Evolutionary conservation across 2,113 vertebrate species (phyloP), one percentile per base, ranked within the genome.

Genomic region (Aspiorhynchus laticeps): DNA sequence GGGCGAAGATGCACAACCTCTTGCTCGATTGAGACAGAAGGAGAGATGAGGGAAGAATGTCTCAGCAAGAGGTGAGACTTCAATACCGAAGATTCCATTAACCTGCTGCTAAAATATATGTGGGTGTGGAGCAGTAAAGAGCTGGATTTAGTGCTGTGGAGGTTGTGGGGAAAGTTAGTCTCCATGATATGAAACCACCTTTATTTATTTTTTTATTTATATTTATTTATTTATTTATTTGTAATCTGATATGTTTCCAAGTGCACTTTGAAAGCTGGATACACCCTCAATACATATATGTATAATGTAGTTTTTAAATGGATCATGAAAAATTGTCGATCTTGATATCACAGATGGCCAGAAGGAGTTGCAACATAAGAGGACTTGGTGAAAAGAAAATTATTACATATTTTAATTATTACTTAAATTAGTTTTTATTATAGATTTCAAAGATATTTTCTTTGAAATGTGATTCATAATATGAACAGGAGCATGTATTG

Each of bases 1-100:
- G 85, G 77, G 83, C 88, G 82, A 87, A 87, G 88, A 87, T 81
- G 61, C 88, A 89, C 78, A 85, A 85, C 88, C 88, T 89, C 88
- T 73, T 85, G 79, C 85, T 82, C 83, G 74, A 12, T 63, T 9
- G 43, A 87, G 88, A 89, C 86, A 83, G 83, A 89, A 63, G 86
- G 31, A 83, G 71, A 83, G 86, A 89, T 89, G 86, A 89, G 83
- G 59, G 79, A 85, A 85, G 84, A 67, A 80, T 53, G 67, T n/a
- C n/a, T n/a, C n/a, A n/a, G n/a, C n/a, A n/a, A n/a, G n/a, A 78
- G 86, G 79, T 79, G 79, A 85, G 73, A 75, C 79, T 85, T 89
- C 78, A 89, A 61, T 85, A 85, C 86, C 8, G 56, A 87, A 41
- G 73, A 86, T 80, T 89, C 77, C 76, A 87, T 89, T 89, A 89